phyloP scores from a whole-genome alignment of 2,888 invertebrate genomes.

The Orthosia incerta region DNA sequence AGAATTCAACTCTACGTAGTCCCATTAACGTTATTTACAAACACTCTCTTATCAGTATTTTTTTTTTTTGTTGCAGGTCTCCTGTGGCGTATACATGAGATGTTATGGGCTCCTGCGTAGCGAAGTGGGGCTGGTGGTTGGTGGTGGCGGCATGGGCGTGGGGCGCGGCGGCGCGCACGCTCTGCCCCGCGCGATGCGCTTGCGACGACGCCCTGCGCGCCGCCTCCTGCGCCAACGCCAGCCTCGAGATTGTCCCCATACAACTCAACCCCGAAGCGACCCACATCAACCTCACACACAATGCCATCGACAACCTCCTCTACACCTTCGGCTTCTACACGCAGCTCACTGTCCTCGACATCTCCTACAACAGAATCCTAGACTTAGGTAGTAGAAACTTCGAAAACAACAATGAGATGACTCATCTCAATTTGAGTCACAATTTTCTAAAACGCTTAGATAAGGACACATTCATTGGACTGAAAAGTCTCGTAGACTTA shows the following conservation, averaged over 20 bases:
- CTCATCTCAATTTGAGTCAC: conserved; percentile 94
- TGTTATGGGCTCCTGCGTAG: conserved; percentile 90
- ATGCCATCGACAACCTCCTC: conserved; percentile 95
- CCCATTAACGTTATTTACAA: conserved; percentile 1
- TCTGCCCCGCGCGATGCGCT: conserved; percentile 95
- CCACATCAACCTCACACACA: conserved; percentile 95
- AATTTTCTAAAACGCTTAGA: conserved; percentile 94
- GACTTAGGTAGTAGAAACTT: conserved; percentile 96
- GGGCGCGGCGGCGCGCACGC: conserved; percentile 90
- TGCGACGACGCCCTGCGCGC: conserved; percentile 95
- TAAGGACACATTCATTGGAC: conserved; percentile 94
- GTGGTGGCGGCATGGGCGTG: conserved; percentile 90
- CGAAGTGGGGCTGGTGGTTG: conserved; percentile 89
- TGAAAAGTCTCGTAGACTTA: conserved; percentile 92
- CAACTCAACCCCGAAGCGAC: conserved; percentile 97
- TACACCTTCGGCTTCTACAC: conserved; percentile 95
- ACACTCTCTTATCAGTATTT: conserved; percentile 11
- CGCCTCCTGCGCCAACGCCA: conserved; percentile 94
- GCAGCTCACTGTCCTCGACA: conserved; percentile 94
- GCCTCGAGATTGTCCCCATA: conserved; percentile 96
- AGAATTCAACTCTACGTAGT: not conserved
- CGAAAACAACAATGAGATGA: conserved; percentile 94
- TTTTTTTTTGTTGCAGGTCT: conserved; percentile 81
- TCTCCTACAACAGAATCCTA: conserved; percentile 95
- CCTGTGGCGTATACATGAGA: conserved; percentile 87